phyloP scores from a whole-genome alignment of 2,888 invertebrate species.

The Andrena fulva region DNA sequence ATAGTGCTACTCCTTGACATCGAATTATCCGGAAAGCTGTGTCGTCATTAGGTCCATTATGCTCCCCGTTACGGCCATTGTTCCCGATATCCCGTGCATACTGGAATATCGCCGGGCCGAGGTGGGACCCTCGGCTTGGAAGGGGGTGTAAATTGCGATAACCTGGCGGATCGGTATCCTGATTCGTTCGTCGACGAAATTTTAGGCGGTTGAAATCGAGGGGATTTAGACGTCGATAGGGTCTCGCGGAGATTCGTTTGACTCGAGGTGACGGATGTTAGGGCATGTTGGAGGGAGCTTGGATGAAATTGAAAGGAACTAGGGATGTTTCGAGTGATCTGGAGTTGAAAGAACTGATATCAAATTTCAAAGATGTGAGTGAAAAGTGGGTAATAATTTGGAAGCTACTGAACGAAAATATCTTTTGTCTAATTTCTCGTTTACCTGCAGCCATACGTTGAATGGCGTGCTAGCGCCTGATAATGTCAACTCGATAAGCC shows the following conservation, averaged over 20 bases:
- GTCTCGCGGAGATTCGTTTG: background rate
- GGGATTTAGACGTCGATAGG: background rate
- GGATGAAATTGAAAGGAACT: too few relatives aligned
- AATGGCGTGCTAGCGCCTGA: background rate
- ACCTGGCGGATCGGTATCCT: background rate
- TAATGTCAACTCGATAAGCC: conserved; percentile 10
- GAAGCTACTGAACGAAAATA: background rate
- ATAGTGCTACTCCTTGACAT: conserved; percentile 67
- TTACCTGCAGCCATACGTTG: background rate
- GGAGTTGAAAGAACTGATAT: too few relatives aligned
- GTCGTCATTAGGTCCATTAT: conserved; percentile 62
- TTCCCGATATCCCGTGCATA: conserved; percentile 34
- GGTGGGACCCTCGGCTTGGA: background rate
- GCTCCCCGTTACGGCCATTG: conserved; percentile 47
- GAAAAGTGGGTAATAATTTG: too few relatives aligned
- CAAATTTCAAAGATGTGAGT: too few relatives aligned
- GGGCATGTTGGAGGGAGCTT: background rate
- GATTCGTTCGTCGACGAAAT: background rate
- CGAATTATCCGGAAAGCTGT: conserved; percentile 68
- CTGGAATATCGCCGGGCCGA: conserved; percentile 5
- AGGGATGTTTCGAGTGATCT: too few relatives aligned
- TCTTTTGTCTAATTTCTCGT: background rate
- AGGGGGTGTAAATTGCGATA: conserved; percentile 26
- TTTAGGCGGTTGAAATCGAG: background rate
- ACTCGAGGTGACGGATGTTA: background rate